Evolutionary conservation across 2,888 invertebrate genomes (phyloP).

Genomic region (Nesidiocoris tenuis): DNA sequence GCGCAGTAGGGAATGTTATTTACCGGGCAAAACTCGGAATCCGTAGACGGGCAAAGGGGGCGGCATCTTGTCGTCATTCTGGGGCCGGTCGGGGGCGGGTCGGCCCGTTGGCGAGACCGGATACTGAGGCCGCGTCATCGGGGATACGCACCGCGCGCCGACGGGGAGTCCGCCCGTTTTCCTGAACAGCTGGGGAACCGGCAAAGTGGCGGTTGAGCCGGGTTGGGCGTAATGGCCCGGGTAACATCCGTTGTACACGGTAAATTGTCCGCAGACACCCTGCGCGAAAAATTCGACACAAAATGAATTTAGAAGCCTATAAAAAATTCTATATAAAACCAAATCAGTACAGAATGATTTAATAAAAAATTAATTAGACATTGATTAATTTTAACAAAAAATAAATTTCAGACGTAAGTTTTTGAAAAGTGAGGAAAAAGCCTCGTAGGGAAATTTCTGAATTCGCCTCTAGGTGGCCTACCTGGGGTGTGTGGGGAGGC

Average conservation of each 20-base stretch:
- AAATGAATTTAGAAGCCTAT: no score
- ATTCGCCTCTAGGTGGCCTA: no score
- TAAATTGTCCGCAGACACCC: slow-evolving; percentile 47
- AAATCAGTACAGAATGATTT: neutral
- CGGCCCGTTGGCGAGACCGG: slow-evolving; percentile 42
- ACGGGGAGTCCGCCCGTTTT: slow-evolving; percentile 45
- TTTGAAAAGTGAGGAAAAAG: no score
- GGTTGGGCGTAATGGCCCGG: slow-evolving; percentile 44
- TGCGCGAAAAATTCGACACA: slow-evolving; percentile 8
- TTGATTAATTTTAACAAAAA: no score
- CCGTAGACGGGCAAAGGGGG: slow-evolving; percentile 47
- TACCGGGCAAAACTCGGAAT: slow-evolving; percentile 47
- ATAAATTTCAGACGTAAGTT: no score
- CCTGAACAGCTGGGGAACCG: slow-evolving; percentile 47
- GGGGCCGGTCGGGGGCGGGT: slow-evolving; percentile 41
- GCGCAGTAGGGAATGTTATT: neutral
- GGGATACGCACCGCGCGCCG: slow-evolving; percentile 46
- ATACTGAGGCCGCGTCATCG: slow-evolving; percentile 42
- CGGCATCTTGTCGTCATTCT: slow-evolving; percentile 39
- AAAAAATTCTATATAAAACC: no score
- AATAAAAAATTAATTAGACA: neutral
- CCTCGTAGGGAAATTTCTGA: no score
- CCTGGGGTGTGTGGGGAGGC: slow-evolving; percentile 48
- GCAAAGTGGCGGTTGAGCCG: slow-evolving; percentile 30
- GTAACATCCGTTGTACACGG: slow-evolving; percentile 48